Evolutionary conservation across 2,113 vertebrate species (phyloP).

Genomic region (Podiceps cristatus): DNA sequence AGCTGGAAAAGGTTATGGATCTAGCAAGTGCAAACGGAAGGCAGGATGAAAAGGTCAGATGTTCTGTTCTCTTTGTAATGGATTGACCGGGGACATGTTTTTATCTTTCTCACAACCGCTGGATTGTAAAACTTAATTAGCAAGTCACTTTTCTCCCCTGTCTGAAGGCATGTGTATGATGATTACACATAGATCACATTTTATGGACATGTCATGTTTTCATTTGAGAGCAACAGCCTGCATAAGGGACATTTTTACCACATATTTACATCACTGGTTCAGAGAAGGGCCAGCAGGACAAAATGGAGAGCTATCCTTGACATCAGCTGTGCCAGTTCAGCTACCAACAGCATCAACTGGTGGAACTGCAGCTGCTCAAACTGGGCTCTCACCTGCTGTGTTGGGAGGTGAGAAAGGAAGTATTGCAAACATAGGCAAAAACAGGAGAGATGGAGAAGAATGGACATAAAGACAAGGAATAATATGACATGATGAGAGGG

Average conservation of each 20-base stretch:
- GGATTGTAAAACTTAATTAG: slow-evolving; percentile 80
- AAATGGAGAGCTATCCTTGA: background rate
- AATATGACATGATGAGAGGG: background rate
- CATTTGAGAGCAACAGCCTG: slow-evolving; percentile 1
- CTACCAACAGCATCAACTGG: background rate
- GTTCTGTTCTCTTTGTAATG: slow-evolving; percentile 75
- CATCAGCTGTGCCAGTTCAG: background rate
- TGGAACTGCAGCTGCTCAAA: background rate
- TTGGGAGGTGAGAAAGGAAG: background rate
- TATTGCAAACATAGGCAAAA: background rate
- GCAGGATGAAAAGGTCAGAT: slow-evolving; percentile 82
- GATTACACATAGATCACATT: slow-evolving; percentile 55
- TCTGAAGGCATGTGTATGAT: slow-evolving; percentile 45
- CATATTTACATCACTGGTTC: slow-evolving; percentile 15
- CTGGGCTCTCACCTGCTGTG: background rate
- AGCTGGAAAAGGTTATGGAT: slow-evolving; percentile 86
- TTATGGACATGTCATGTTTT: slow-evolving; percentile 53
- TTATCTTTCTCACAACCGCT: slow-evolving; percentile 63
- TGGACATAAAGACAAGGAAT: background rate
- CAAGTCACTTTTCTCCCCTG: slow-evolving; percentile 6
- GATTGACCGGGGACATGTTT: slow-evolving; percentile 78
- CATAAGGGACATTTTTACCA: background rate
- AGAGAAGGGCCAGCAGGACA: slow-evolving; percentile 12
- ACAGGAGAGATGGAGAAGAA: background rate
- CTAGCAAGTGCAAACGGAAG: slow-evolving; percentile 58